Evolutionary conservation across 2,113 vertebrate species (phyloP), one percentile per base, ranked within the genome.

Genomic region (Apeltes quadracus): DNA sequence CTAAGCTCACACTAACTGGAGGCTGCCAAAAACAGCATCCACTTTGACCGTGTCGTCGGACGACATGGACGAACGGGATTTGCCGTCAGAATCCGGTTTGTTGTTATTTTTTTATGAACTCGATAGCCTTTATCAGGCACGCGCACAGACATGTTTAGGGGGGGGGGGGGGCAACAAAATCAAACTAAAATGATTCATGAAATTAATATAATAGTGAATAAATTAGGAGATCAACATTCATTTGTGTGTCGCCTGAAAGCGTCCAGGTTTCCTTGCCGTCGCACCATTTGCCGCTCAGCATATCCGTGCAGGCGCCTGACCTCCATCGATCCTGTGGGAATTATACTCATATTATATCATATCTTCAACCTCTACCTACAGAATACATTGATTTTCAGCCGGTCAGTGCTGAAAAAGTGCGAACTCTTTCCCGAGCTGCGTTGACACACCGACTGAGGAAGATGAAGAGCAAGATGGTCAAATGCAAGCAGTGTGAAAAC

Each of bases 401-500:
- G n/a, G 78, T 88, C 54, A 94, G n/a, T n/a, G n/a, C n/a, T n/a
- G n/a, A n/a, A n/a, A n/a, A 89, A 89, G 91, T 91, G 25, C 85
- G 93, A 53, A 69, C 63, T 0, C 75, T 93, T 14, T 96, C 97
- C 13, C 85, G 86, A 0, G 96, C 97, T 0, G 95, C 95, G 0
- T 93, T 95, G 61, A 96, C 93, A 5, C 97, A 99, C 85, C 93
- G 91, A 22, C 88, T 98, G 12, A 92, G 88, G 59, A 95, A 95
- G 71, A 92, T 95, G 22, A 94, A 96, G 53, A 96, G 94, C 34
- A 95, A 95, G 72, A 96, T 97, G 2, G 90, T 88, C 78, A 97
- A 96, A 88, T 99, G 97, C 91, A 94, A 94, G 22, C 96, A 96
- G 8, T 99, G 97, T 2, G 97, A 99, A 6, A 94, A 93, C 85